Evolutionary conservation across 2,888 invertebrate genomes (phyloP), one percentile per base, ranked within the genome.

Genomic region (Dusona sp.): DNA sequence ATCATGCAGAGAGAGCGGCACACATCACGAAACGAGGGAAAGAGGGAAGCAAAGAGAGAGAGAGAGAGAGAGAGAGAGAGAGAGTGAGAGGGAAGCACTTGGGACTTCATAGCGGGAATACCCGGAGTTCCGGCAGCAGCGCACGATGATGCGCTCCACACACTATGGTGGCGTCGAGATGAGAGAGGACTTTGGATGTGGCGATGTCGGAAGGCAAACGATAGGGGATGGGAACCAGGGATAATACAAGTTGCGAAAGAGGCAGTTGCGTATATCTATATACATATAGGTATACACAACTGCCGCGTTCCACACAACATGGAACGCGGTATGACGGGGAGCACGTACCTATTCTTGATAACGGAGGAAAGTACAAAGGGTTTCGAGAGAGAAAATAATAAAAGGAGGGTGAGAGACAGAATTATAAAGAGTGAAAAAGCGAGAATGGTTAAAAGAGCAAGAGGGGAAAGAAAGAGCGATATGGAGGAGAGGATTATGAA

Each of bases 341-440:
- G 79, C 79, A 72, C 79, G 79, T 85, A 82, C 73, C 81, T 79
- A 65, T 64, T 79, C 79, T 83, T 85, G 85, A 85, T 85, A 82
- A 85, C 79, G 78, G 85, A 82, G 85, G 57, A 73, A 79, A 83
- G 79, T 75, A 85, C 85, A 85, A 85, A 85, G 85, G 82, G 61
- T 65, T 61, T 29, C n/a, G 75, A 68, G 65, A 29, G 64, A 33
- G 54, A 73, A 57, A 73, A 73, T 73, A 61, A 75, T 42, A 57
- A 61, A 74, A 11, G 29, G 25, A 42, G 61, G n/a, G 77, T 29
- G 33, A 33, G 77, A 48, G 77, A 64, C 45, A 61, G 74, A 75
- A 42, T 42, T 61, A 61, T 75, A 42, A 75, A 57, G 61, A 51
- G 65, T 48, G 65, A 51, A 48, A 57, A 57, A 57, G 68, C 54